phyloP scores from a whole-genome alignment of 2,797 vertebrate genomes.

The Botia almorhae region DNA sequence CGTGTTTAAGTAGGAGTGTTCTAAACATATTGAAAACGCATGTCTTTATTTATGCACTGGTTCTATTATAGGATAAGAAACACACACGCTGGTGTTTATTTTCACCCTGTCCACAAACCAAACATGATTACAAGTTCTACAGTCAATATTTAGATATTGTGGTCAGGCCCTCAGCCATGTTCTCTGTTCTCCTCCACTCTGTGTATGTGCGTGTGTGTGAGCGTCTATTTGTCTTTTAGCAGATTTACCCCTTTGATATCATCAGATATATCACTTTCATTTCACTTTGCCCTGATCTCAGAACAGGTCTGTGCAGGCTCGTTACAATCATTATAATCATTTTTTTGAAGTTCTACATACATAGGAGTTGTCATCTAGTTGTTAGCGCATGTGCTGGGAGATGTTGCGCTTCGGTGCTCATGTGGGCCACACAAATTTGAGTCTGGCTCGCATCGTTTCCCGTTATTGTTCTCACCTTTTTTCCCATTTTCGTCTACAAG shows the following conservation, averaged over 20 bases:
- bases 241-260: conserved; percentile 6
- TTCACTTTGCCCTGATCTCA: not conserved
- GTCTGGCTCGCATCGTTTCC: not conserved
- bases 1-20: conserved; percentile 24
- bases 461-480: not conserved
- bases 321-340: not conserved
- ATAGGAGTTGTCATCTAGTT: not conserved
- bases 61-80: conserved; percentile 36
- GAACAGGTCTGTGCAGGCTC: not conserved
- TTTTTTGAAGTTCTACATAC: not conserved
- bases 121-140: conserved; percentile 76
- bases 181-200: conserved; percentile 68
- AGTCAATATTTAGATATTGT: conserved; percentile 79
- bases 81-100: conserved; percentile 69
- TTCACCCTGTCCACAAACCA: conserved; percentile 70
- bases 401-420: not conserved
- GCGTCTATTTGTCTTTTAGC: conserved; percentile 4
- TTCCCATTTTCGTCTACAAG: not conserved
- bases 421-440: not conserved
- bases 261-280: conserved; percentile 16
- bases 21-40: conserved; percentile 25
- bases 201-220: conserved; percentile 13
- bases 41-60: conserved; percentile 12
- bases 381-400: not conserved
- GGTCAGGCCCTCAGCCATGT: conserved; percentile 66